A percentile compares a stretch with the other conserved stretches of the same genome.
phyloP scores from a whole-genome alignment of 2,113 vertebrate genomes.

The Ceratotherium simum region DNA sequence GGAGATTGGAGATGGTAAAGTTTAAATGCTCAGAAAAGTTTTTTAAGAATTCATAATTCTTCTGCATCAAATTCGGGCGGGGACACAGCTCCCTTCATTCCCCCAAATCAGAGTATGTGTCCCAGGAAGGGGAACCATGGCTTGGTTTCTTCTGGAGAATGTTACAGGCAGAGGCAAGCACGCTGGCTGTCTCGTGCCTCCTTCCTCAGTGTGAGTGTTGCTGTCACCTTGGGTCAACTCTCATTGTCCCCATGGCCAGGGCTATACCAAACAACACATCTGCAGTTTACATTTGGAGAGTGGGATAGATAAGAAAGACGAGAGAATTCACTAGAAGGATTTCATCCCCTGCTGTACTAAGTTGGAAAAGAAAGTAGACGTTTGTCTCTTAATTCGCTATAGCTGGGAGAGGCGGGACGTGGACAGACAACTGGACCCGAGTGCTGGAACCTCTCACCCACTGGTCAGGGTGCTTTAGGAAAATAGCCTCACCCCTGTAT shows the following conservation, averaged over 20 bases:
- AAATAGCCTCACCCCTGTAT: fast-evolving
- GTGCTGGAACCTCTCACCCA: fast-evolving
- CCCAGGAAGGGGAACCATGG: fast-evolving
- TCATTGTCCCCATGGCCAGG: not conserved
- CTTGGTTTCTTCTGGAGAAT: not conserved
- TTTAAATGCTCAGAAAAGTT: not conserved
- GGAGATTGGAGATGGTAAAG: no score
- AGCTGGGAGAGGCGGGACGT: no score
- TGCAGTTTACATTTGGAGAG: not conserved
- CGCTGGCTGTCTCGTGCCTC: fast-evolving
- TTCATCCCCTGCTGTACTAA: not conserved
- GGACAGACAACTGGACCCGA: no score
- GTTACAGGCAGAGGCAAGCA: not conserved
- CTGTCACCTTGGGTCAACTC: not conserved
- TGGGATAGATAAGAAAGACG: fast-evolving
- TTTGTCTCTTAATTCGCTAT: not conserved
- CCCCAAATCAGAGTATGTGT: fast-evolving
- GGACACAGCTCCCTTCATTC: not conserved
- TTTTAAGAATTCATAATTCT: not conserved
- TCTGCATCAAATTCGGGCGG: not conserved
- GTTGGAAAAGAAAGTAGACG: not conserved
- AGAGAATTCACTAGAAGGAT: not conserved
- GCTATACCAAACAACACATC: not conserved
- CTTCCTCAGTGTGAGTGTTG: not conserved
- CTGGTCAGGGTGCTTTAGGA: not conserved